Percentiles rank a stretch among this genome's conserved stretches.
Evolutionary conservation across 1,140 invertebrate genomes (phyloP).

Genomic region (Dolichoris vasculosae): DNA sequence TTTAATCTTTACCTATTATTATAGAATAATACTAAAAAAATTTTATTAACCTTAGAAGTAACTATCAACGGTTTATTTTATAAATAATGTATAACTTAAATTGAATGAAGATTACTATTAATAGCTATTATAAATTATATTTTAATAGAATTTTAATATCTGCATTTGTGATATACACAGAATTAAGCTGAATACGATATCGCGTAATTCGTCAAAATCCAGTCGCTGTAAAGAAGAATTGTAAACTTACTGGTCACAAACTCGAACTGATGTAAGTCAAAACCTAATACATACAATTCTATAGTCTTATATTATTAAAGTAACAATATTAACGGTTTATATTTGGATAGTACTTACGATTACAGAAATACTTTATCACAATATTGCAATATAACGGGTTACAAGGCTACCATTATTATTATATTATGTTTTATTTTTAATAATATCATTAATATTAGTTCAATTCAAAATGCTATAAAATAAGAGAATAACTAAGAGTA

Average conservation of each 20-base stretch:
- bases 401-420: background rate
- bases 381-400: background rate
- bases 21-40: too few relatives aligned
- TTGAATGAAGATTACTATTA: background rate
- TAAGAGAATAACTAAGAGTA: background rate
- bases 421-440: background rate
- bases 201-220: background rate
- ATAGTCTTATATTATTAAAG: background rate
- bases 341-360: background rate
- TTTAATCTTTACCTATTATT: background rate
- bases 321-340: slow-evolving; percentile 19
- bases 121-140: background rate
- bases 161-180: background rate
- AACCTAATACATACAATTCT: background rate
- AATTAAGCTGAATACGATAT: background rate
- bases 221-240: background rate
- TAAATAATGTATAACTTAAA: background rate
- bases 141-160: background rate
- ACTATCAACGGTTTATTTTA: too few relatives aligned
- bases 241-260: background rate
- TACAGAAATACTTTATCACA: background rate
- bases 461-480: background rate
- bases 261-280: background rate
- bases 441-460: background rate
- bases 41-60: too few relatives aligned